Conservation (phyloP, 2,113 vertebrate species). For the Archilochus colubris region DNA sequence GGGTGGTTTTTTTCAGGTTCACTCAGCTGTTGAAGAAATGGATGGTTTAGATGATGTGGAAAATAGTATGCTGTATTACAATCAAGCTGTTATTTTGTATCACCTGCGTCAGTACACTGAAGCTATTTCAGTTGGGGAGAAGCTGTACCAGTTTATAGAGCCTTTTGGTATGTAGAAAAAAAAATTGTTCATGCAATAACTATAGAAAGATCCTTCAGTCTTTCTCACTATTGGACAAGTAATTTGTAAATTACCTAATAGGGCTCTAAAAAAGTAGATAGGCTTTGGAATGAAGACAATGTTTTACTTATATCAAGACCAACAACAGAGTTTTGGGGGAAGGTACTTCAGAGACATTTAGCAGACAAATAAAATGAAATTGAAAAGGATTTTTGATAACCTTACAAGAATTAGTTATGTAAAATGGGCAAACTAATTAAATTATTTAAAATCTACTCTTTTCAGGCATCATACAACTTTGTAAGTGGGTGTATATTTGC, state of each 20-base stretch:
- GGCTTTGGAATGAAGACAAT: not conserved
- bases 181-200: not conserved
- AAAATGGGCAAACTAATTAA: not conserved
- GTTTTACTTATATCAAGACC: not conserved
- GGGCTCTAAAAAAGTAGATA: not conserved
- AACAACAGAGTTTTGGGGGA: not conserved
- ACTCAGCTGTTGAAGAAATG: constrained; percentile 91
- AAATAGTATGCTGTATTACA: constrained; percentile 95
- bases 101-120: constrained; percentile 94
- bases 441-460: not conserved
- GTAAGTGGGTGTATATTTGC: not conserved
- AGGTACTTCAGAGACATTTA: not conserved
- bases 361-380: not conserved
- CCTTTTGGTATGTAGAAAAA: constrained; percentile 89
- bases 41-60: constrained; percentile 97
- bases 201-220: not conserved
- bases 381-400: not conserved
- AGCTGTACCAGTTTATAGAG: constrained; percentile 97
- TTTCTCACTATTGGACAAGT: not conserved
- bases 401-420: not conserved
- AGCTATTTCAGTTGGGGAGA: constrained; percentile 93
- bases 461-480: not conserved
- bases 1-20: constrained; percentile 77
- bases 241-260: not conserved
- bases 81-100: constrained; percentile 95